Conservation (phyloP, 2,113 vertebrate genomes). For the Xenopus borealis region DNA sequence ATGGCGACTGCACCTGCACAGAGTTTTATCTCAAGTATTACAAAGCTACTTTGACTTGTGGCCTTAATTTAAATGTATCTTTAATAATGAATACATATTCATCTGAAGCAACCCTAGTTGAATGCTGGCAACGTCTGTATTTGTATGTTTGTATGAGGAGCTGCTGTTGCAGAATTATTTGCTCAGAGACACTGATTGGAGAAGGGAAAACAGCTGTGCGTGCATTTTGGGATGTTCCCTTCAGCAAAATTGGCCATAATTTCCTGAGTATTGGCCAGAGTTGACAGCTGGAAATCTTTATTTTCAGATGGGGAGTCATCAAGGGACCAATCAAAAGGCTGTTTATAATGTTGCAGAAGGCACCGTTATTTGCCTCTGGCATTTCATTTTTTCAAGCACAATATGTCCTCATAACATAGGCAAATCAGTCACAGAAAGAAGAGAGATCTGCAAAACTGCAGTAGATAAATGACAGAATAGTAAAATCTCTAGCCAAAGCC, state of each 20-base stretch:
- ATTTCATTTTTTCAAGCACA: slow-evolving; percentile 7
- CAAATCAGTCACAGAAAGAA: background rate
- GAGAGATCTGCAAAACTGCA: background rate
- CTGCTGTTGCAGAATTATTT: slow-evolving; percentile 24
- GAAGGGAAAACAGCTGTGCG: slow-evolving; percentile 22
- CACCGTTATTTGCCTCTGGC: slow-evolving; percentile 17
- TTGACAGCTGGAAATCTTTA: slow-evolving; percentile 44
- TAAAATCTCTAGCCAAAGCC: background rate
- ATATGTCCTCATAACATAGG: slow-evolving; percentile 6
- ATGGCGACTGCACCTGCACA: no score
- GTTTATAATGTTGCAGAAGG: slow-evolving; percentile 32
- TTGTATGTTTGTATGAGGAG: slow-evolving; percentile 15
- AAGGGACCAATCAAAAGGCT: slow-evolving; percentile 9
- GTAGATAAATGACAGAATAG: slow-evolving; percentile 6
- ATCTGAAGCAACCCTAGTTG: background rate
- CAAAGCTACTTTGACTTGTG: no score
- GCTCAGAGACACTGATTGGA: background rate
- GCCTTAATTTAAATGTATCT: no score
- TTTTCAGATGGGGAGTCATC: slow-evolving; percentile 27
- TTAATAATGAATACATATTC: background rate
- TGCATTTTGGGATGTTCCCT: slow-evolving; percentile 25
- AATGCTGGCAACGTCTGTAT: background rate
- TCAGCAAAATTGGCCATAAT: slow-evolving; percentile 23
- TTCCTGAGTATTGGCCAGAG: slow-evolving; percentile 25
- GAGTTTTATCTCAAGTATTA: no score